Base-by-base conservation (phyloP, 2,888 invertebrate species). In the Camptogramma bilineatum region DNA sequence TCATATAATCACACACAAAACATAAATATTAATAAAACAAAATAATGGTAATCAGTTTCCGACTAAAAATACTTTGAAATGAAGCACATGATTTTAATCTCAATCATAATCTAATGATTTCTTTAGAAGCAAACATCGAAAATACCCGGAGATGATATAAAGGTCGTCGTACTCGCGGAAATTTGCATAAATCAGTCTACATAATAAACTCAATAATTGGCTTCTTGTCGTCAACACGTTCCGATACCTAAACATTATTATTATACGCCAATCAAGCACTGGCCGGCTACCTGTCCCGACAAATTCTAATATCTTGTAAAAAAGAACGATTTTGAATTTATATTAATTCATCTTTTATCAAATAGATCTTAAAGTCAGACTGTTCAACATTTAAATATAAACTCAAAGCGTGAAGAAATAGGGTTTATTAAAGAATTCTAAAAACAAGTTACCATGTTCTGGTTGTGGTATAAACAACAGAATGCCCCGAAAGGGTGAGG, bases 401-500 rank as follows among this genome's bases (percentile, higher is more conserved):
- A 39, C 62, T 47, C 34, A 52, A 51, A 46, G 8, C 0, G 5
- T 1, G 48, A 55, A n/a, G 47, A 1, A 8, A 57, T 79, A 81
- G 62, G 73, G 83, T 74, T 73, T 64, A 80, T 67, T 76, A 80
- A 50, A 17, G 17, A 68, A 60, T 52, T 54, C 54, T 57, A 64
- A 47, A 63, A 62, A 58, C 53, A 62, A 74, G 73, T 74, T 90
- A 83, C 73, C 84, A 77, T 86, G 72, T 86, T 87, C 80, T 73
- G 74, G 51, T 68, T 66, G 67, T 73, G 77, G 77, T 70, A 80
- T 87, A 86, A 90, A 88, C 88, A 90, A 88, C 86, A 84, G 85
- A 87, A 87, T 87, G 85, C 81, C 84, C 80, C 80, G 78, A 89
- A 87, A 90, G 93, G 91, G 90, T 87, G 82, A 87, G 84, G 89